phyloP scores from a whole-genome alignment of 1,140 invertebrate species.

The Tachypleus tridentatus region DNA sequence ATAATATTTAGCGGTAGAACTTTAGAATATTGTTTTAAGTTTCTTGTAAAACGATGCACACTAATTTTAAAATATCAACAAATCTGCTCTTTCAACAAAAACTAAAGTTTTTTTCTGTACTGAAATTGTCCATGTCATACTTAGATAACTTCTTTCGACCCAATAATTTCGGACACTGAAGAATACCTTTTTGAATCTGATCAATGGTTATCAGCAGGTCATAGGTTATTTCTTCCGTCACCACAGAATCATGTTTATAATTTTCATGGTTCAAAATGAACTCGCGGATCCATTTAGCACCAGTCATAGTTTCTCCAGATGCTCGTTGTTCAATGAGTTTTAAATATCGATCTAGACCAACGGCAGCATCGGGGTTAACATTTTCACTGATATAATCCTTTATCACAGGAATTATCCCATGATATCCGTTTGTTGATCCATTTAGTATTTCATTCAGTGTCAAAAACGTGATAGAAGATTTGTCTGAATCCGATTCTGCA shows the following conservation, averaged over 20 bases:
- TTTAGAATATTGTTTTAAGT: no score
- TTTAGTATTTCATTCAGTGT: constrained; percentile 95
- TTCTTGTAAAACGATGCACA: no score
- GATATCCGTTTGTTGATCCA: constrained; percentile 84
- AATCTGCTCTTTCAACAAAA: no score
- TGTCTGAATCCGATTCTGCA: no score
- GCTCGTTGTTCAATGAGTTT: constrained; percentile 84
- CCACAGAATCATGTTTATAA: constrained; percentile 80
- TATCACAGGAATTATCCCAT: constrained; percentile 87
- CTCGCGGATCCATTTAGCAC: constrained; percentile 80
- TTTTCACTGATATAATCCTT: constrained; percentile 87
- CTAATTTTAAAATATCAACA: no score
- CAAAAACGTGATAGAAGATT: constrained; percentile 45
- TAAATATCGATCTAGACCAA: constrained; percentile 92
- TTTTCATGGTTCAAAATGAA: constrained; percentile 79
- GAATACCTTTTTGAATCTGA: constrained; percentile 54
- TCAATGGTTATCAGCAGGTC: constrained; percentile 71
- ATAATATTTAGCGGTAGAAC: no score
- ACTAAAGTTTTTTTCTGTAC: no score
- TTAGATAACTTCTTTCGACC: constrained; percentile 33
- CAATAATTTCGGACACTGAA: constrained; percentile 58
- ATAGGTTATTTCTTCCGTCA: constrained; percentile 81
- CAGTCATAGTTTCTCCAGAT: constrained; percentile 53
- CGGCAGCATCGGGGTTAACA: constrained; percentile 91
- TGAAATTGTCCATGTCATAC: no score